A percentile compares a stretch with the other conserved stretches of the same genome.
Conservation (phyloP, 2,113 vertebrate species). For the Gila orcuttii region DNA sequence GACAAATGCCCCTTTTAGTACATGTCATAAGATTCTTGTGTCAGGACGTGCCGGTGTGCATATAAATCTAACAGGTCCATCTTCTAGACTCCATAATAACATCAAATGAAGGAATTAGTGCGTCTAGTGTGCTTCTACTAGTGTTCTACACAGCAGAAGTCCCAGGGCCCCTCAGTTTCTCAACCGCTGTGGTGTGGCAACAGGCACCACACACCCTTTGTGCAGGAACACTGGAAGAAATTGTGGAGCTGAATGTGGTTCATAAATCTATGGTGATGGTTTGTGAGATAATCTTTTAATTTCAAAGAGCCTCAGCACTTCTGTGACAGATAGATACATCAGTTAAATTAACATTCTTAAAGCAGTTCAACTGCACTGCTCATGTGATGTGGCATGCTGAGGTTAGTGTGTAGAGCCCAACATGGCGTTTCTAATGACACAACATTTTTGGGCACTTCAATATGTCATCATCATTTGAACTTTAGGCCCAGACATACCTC, state of each 20-base stretch:
- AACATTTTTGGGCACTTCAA: background rate
- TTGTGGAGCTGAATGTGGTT: conserved; percentile 16
- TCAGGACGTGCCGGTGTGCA: conserved; percentile 45
- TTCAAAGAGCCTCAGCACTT: background rate
- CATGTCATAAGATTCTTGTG: conserved; percentile 38
- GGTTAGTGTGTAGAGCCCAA: background rate
- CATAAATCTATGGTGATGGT: conserved; percentile 54
- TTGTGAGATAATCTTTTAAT: conserved; percentile 47
- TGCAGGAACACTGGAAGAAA: conserved; percentile 41
- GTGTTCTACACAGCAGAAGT: conserved; percentile 64
- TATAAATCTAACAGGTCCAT: conserved; percentile 70
- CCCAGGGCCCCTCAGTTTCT: conserved; percentile 63
- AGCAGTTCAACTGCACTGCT: background rate
- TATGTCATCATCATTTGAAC: background rate
- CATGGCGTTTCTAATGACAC: background rate
- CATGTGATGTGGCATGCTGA: background rate
- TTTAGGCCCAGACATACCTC: background rate
- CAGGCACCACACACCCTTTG: conserved; percentile 14
- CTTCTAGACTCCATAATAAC: conserved; percentile 72
- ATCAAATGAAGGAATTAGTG: conserved; percentile 77
- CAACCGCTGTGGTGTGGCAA: background rate
- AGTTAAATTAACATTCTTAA: conserved; percentile 8
- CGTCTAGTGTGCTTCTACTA: conserved; percentile 22
- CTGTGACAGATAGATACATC: conserved; percentile 25
- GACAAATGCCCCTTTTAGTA: conserved; percentile 62